phyloP scores from a whole-genome alignment of 2,888 invertebrate species.

The Oasisia sp. region DNA sequence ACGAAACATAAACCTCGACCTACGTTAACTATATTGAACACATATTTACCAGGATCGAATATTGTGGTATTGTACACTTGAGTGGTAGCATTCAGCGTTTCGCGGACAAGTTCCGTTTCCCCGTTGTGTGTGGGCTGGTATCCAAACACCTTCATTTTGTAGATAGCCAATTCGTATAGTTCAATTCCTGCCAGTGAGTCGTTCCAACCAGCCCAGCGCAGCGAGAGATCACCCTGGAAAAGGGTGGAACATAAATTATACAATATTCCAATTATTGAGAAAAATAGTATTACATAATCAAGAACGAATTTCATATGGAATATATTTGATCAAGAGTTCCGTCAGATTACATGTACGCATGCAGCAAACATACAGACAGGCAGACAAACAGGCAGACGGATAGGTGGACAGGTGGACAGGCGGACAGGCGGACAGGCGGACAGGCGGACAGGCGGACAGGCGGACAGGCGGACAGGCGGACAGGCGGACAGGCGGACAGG shows the following conservation, averaged over 20 bases:
- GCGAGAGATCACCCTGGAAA: neutral
- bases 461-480: too few relatives aligned
- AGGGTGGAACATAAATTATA: neutral
- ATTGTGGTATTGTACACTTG: neutral
- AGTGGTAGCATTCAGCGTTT: neutral
- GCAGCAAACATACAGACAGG: too few relatives aligned
- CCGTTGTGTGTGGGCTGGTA: neutral
- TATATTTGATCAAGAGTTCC: too few relatives aligned
- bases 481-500: too few relatives aligned
- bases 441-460: too few relatives aligned
- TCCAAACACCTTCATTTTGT: conserved; percentile 14
- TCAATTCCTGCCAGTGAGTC: conserved; percentile 20
- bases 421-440: too few relatives aligned
- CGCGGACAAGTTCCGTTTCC: neutral
- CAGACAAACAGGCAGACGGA: too few relatives aligned
- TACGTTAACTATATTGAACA: neutral
- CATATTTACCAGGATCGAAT: conserved; percentile 19
- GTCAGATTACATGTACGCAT: too few relatives aligned
- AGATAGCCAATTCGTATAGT: conserved; percentile 17
- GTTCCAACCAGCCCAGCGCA: conserved; percentile 22
- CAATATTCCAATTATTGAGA: neutral
- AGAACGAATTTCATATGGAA: too few relatives aligned
- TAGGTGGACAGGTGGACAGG: too few relatives aligned
- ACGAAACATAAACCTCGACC: neutral
- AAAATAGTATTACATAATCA: neutral